Evolutionary conservation across 2,113 vertebrate species (phyloP).

Genomic region (Epinephelus lanceolatus): DNA sequence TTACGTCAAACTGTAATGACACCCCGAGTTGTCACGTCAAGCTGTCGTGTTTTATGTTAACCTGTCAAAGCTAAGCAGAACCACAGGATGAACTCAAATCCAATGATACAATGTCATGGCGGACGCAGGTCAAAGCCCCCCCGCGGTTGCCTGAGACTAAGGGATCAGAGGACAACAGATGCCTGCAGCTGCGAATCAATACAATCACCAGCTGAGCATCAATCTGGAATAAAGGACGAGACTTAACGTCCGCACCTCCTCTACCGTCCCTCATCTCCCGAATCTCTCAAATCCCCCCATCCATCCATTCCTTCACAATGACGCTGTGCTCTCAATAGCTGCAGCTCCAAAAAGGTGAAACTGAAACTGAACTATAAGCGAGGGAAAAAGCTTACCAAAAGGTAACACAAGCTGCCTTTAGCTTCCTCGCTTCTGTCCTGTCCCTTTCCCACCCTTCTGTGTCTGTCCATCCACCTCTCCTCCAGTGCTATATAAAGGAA

Average conservation of each 20-base stretch:
- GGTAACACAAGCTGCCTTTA: conserved; percentile 69
- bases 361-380: conserved; percentile 30
- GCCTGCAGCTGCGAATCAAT: conserved; percentile 24
- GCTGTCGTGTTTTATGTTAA: conserved; percentile 47
- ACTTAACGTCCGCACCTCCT: not conserved
- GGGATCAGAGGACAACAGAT: conserved; percentile 39
- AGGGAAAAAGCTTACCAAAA: conserved; percentile 67
- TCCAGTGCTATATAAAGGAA: conserved; percentile 77
- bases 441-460: conserved; percentile 38
- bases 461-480: conserved; percentile 35
- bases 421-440: conserved; percentile 33
- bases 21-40: conserved; percentile 39
- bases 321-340: not conserved
- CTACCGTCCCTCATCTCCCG: conserved; percentile 3
- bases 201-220: conserved; percentile 23
- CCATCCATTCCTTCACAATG: not conserved
- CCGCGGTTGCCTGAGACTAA: not conserved
- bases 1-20: conserved; percentile 65
- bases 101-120: conserved; percentile 20
- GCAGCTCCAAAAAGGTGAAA: conserved; percentile 28
- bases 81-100: conserved; percentile 41
- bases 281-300: not conserved
- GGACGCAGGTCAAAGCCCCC: conserved; percentile 19
- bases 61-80: conserved; percentile 29
- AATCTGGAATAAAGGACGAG: not conserved